Evolutionary conservation across 2,888 invertebrate species (phyloP).

Genomic region (Hypomecis punctinalis): DNA sequence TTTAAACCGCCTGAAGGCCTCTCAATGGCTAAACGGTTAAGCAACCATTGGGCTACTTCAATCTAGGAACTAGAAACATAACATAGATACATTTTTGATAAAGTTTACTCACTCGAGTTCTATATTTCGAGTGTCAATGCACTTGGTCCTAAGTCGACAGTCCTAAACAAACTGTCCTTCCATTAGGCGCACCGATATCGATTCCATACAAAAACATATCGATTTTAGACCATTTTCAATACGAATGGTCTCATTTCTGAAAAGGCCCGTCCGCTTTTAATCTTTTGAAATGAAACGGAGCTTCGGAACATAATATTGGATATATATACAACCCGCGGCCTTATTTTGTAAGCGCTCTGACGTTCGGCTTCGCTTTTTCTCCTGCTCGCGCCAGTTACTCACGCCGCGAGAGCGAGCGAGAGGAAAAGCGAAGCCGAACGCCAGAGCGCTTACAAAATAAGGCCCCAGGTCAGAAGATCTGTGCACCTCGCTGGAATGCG

Average conservation of each 20-base stretch:
- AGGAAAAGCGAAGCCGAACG: no score
- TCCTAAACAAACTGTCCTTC: constrained; percentile 29
- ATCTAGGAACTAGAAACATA: not conserved
- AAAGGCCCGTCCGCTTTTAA: constrained; percentile 17
- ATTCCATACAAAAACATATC: constrained; percentile 32
- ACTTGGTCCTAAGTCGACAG: constrained; percentile 24
- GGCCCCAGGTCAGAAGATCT: no score
- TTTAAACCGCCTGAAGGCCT: no score
- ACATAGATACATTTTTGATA: constrained; percentile 3
- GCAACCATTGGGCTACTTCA: no score
- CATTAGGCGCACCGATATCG: constrained; percentile 25
- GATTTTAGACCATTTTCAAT: constrained; percentile 20
- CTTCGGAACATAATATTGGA: constrained; percentile 2
- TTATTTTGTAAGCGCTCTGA: no score
- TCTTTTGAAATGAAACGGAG: constrained; percentile 2
- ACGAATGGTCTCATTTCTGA: constrained; percentile 5
- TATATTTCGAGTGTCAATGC: constrained; percentile 8
- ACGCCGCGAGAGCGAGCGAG: no score
- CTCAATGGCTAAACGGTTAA: no score
- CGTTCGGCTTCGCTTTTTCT: no score
- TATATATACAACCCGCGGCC: no score
- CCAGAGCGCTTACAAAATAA: no score
- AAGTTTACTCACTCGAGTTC: constrained; percentile 2
- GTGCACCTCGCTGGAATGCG: no score
- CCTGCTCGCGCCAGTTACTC: no score